Evolutionary conservation across 2,797 vertebrate species (phyloP).

Genomic region (Podargus strigoides): DNA sequence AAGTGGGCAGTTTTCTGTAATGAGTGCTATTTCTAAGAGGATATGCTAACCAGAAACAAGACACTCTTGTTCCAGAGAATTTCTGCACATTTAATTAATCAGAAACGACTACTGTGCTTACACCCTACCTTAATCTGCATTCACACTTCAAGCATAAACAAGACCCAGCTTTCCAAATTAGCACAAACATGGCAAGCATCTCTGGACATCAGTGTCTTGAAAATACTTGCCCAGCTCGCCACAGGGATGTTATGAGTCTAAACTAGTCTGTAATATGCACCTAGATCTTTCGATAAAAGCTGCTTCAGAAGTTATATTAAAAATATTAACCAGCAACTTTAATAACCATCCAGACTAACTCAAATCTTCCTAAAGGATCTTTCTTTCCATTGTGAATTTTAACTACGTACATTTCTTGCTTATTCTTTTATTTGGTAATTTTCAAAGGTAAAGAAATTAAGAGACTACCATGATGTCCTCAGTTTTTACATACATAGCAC

Average conservation of each 20-base stretch:
- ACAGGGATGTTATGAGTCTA: conserved; percentile 49
- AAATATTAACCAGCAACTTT: conserved; percentile 49
- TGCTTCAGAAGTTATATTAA: conserved; percentile 56
- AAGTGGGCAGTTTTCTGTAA: conserved; percentile 54
- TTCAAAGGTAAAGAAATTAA: conserved; percentile 35
- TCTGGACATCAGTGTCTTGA: conserved; percentile 63
- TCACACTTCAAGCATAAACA: conserved; percentile 62
- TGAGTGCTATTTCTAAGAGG: conserved; percentile 52
- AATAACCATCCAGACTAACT: conserved; percentile 6
- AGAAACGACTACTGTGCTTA: conserved; percentile 46
- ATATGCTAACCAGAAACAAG: conserved; percentile 64
- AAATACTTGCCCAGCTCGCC: conserved; percentile 58
- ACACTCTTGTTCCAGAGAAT: conserved; percentile 49
- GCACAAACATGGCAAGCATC: conserved; percentile 32
- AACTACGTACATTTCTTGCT: neutral
- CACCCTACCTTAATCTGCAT: conserved; percentile 58
- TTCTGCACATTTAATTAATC: conserved; percentile 60
- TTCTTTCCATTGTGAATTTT: conserved; percentile 3
- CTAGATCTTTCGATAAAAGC: conserved; percentile 59
- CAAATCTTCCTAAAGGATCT: conserved; percentile 18
- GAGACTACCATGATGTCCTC: neutral
- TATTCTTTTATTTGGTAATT: conserved; percentile 9
- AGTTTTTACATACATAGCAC: neutral
- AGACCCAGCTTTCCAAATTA: conserved; percentile 48
- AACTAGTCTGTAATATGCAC: conserved; percentile 49